phyloP scores from a whole-genome alignment of 1,140 invertebrate species.

The Hyposmocoma kahamanoa region DNA sequence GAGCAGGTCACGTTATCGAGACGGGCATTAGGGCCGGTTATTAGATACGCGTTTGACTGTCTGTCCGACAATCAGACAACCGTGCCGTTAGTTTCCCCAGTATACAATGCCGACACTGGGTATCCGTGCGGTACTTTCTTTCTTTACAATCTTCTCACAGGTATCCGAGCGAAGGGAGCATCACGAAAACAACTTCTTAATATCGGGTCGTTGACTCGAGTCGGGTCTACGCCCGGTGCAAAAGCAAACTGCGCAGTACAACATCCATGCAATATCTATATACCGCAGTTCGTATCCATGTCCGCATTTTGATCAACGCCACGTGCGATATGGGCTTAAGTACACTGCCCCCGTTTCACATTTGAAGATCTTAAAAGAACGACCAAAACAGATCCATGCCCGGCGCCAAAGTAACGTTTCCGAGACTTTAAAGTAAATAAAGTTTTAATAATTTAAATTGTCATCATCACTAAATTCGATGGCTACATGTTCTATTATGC shows the following conservation, averaged over 20 bases:
- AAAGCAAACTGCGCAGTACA: slow-evolving; percentile 7
- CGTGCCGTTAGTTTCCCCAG: slow-evolving; percentile 5
- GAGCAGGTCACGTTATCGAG: slow-evolving; percentile 10
- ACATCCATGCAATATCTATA: background rate
- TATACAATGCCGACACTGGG: background rate
- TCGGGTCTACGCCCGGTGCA: slow-evolving; percentile 5
- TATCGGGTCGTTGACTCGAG: slow-evolving; percentile 4
- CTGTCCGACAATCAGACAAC: slow-evolving; percentile 10
- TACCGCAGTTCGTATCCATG: slow-evolving; percentile 5
- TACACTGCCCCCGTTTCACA: slow-evolving; percentile 28
- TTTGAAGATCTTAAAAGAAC: no score
- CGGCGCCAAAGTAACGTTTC: background rate
- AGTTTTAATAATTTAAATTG: no score
- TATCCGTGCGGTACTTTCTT: background rate
- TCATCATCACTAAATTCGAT: no score
- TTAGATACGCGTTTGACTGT: slow-evolving; percentile 32
- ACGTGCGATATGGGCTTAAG: slow-evolving; percentile 31
- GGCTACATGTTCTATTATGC: no score
- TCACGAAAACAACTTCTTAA: background rate
- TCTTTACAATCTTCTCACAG: background rate
- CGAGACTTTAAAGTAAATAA: background rate
- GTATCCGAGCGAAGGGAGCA: background rate
- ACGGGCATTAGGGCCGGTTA: slow-evolving; percentile 4
- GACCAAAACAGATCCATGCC: background rate
- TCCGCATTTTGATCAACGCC: slow-evolving; percentile 25